Evolutionary conservation across 2,797 vertebrate species (phyloP).

Genomic region (Taenioides sp.): DNA sequence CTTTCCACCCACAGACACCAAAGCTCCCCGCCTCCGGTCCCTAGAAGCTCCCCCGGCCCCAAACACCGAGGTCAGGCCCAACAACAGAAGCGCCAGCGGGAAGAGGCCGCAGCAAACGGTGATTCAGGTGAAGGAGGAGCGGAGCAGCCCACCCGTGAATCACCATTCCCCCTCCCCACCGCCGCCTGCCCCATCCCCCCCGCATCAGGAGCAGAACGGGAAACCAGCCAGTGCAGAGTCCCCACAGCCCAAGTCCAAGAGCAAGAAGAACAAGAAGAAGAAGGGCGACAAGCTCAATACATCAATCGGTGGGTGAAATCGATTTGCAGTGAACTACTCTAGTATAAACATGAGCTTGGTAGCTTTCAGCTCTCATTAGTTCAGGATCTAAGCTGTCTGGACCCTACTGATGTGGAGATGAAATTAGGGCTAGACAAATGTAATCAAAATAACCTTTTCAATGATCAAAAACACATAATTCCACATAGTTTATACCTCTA

Average conservation of each 20-base stretch:
- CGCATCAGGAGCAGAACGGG: conserved; percentile 77
- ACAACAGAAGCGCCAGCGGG: conserved; percentile 70
- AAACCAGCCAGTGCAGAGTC: conserved; percentile 83
- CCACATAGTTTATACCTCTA: too few relatives aligned
- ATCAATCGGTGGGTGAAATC: conserved; percentile 85
- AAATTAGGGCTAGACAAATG: too few relatives aligned
- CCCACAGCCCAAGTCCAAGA: conserved; percentile 90
- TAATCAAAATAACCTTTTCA: too few relatives aligned
- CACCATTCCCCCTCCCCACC: conserved; percentile 74
- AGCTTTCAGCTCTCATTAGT: too few relatives aligned
- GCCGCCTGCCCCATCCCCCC: conserved; percentile 31
- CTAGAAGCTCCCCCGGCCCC: conserved; percentile 53
- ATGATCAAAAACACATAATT: too few relatives aligned
- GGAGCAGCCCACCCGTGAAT: conserved; percentile 60
- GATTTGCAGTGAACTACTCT: not conserved
- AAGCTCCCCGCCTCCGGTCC: conserved; percentile 55
- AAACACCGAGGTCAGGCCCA: conserved; percentile 80
- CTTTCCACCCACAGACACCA: conserved; percentile 56
- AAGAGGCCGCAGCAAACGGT: conserved; percentile 77
- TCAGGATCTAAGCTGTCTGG: too few relatives aligned
- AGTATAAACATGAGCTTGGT: not conserved
- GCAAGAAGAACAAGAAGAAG: conserved; percentile 97
- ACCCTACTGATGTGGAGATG: too few relatives aligned
- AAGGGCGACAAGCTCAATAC: conserved; percentile 89
- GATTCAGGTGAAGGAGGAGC: conserved; percentile 83